Evolutionary conservation across 1,140 invertebrate species (phyloP).

Genomic region (Drosophila prosaltans): DNA sequence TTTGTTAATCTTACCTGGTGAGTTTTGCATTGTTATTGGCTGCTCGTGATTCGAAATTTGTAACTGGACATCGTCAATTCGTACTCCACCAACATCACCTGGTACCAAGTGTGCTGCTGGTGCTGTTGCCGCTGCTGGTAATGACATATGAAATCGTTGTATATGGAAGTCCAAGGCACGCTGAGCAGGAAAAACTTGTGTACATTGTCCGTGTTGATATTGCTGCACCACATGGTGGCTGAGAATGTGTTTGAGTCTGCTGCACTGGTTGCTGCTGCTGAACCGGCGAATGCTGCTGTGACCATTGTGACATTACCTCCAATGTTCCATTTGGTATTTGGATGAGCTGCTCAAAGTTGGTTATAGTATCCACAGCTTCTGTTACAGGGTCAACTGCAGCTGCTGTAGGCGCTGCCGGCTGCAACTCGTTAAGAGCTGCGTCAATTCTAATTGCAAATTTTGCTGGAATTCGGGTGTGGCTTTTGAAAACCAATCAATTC

Average conservation of each 20-base stretch:
- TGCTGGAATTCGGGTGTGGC: constrained; percentile 38
- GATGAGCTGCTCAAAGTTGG: constrained; percentile 46
- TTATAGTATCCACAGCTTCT: not conserved
- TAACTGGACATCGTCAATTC: constrained; percentile 71
- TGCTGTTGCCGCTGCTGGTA: not conserved
- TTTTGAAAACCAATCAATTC: constrained; percentile 75
- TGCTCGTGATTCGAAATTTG: constrained; percentile 44
- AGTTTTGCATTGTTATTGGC: constrained; percentile 19
- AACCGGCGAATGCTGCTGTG: not conserved
- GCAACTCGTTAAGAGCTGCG: constrained; percentile 64
- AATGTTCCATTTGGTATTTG: constrained; percentile 1
- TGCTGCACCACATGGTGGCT: constrained; percentile 68
- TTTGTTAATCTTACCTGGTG: constrained; percentile 3
- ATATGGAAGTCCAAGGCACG: constrained; percentile 70
- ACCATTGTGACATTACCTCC: not conserved
- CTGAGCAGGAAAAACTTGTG: constrained; percentile 72
- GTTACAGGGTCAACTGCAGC: not conserved
- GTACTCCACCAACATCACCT: constrained; percentile 32
- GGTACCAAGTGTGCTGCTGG: not conserved
- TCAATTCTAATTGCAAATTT: constrained; percentile 61
- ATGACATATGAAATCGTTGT: constrained; percentile 62
- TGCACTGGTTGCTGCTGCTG: constrained; percentile 17
- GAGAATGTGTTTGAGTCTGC: constrained; percentile 57
- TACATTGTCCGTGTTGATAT: constrained; percentile 75
- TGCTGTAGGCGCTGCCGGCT: constrained; percentile 30